Evolutionary conservation across 2,113 vertebrate genomes (phyloP).

Genomic region (Megaceryle maxima): DNA sequence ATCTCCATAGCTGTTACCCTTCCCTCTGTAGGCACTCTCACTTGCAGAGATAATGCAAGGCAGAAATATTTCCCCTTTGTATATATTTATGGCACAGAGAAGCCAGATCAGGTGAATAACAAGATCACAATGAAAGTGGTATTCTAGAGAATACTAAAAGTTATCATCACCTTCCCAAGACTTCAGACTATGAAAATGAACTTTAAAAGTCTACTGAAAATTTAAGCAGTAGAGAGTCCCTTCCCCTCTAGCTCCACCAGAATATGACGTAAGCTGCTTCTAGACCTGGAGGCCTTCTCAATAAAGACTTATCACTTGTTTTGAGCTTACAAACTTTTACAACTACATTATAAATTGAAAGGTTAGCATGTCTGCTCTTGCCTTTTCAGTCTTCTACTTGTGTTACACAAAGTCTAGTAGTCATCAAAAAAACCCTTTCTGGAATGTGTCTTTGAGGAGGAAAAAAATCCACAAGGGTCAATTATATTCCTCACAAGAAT

Average conservation of each 20-base stretch:
- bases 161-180: not conserved
- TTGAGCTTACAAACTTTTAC: not conserved
- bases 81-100: not conserved
- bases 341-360: not conserved
- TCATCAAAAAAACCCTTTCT: not conserved
- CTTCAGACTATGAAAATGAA: not conserved
- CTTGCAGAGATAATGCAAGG: not conserved
- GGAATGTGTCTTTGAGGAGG: not conserved
- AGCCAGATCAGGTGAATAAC: not conserved
- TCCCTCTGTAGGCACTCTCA: not conserved
- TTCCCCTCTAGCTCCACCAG: not conserved
- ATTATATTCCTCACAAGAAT: not conserved
- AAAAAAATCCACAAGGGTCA: not conserved
- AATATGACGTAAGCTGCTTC: not conserved
- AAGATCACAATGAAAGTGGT: not conserved
- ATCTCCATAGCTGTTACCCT: not conserved
- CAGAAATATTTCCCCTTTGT: not conserved
- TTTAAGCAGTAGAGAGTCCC: not conserved
- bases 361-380: slow-evolving; percentile 17
- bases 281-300: not conserved
- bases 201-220: not conserved
- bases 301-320: not conserved
- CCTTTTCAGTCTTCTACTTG: not conserved
- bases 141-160: not conserved
- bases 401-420: not conserved